Conservation (phyloP, 2,888 invertebrate species). For the Rhopalosiphum nymphaeae region DNA sequence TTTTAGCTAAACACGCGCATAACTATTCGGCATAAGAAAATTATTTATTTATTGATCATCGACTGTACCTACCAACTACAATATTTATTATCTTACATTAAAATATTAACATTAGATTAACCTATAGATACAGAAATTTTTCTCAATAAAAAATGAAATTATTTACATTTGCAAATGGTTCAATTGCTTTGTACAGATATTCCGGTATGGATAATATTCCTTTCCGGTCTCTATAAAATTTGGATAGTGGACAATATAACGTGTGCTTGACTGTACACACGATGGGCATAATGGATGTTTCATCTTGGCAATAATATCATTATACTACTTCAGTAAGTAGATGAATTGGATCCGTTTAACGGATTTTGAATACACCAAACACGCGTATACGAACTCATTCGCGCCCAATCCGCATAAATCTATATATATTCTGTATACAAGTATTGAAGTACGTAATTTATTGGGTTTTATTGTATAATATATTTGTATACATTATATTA, state of each 20-base stretch:
- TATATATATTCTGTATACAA: background rate
- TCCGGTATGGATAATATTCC: background rate
- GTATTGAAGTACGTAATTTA: conserved; percentile 31
- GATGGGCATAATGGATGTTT: background rate
- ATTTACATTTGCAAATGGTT: no score
- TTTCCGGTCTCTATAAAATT: background rate
- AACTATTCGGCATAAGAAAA: conserved; percentile 19
- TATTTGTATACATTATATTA: background rate
- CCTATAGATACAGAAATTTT: no score
- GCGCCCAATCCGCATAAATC: conserved; percentile 16
- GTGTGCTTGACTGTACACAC: background rate
- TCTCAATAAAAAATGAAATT: no score
- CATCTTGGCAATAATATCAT: conserved; percentile 1
- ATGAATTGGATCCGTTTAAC: conserved; percentile 35
- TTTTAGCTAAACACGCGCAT: background rate
- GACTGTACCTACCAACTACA: background rate
- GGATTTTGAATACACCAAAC: background rate
- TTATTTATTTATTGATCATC: background rate
- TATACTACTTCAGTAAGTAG: background rate
- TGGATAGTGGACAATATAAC: background rate
- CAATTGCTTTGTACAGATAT: background rate
- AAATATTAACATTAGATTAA: background rate
- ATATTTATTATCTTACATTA: background rate
- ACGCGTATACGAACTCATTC: background rate
- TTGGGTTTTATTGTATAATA: conserved; percentile 6